Conservation (phyloP, 2,797 vertebrate genomes). For the Trematomus bernacchii region DNA sequence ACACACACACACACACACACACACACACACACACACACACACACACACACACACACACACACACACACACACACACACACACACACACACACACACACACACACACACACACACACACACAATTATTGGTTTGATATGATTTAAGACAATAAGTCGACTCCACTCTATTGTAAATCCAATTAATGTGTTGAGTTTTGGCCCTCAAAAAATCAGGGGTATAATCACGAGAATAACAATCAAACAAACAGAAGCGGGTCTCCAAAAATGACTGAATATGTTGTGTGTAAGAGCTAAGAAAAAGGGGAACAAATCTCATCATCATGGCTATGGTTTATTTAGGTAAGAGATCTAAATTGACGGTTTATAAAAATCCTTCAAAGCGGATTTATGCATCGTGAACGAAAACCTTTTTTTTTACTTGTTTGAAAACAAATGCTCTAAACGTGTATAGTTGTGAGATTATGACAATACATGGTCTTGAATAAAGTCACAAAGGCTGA, state of each 20-base stretch:
- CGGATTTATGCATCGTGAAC: neutral
- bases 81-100: neutral
- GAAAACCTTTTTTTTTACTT: neutral
- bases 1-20: no score
- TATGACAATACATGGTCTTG: neutral
- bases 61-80: no score
- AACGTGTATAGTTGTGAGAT: neutral
- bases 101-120: neutral
- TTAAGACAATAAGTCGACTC: neutral
- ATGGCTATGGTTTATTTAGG: neutral
- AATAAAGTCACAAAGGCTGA: slow-evolving; percentile 3
- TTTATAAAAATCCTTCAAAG: neutral
- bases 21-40: neutral
- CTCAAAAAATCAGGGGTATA: neutral
- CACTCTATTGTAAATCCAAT: slow-evolving; percentile 1
- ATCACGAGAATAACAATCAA: neutral
- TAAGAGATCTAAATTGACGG: neutral
- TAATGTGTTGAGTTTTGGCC: neutral
- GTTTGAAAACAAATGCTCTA: neutral
- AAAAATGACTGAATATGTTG: no score
- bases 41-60: neutral
- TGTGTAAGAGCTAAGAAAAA: neutral
- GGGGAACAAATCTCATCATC: neutral
- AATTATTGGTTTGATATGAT: neutral
- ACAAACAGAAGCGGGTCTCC: neutral